These are phyloP conservation scores for Sebastes glaucus DNA, from an alignment of 2,797 vertebrate species.

Conservation along the genomic window DNA sequence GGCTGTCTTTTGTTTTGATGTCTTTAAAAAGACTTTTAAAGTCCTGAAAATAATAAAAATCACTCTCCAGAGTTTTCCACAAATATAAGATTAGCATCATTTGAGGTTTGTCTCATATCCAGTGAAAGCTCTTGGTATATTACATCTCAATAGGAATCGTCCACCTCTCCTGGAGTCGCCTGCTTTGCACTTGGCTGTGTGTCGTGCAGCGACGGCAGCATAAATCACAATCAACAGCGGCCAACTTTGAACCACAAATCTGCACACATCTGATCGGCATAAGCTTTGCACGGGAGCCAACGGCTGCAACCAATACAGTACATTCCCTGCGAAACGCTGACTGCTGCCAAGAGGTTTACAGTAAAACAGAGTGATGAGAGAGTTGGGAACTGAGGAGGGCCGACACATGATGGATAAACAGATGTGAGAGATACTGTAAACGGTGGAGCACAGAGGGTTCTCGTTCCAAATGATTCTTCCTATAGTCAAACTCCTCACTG, in stretches of 20 bases:
- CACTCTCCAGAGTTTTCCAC: not conserved
- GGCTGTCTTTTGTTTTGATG: not conserved
- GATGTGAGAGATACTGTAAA: not conserved
- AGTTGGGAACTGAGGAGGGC: not conserved
- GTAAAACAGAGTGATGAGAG: not conserved
- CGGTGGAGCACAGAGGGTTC: not conserved
- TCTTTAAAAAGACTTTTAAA: not conserved
- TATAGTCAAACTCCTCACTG: no score
- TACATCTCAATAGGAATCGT: not conserved
- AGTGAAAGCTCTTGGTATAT: not conserved
- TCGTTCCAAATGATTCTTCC: not conserved
- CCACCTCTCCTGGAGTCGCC: not conserved
- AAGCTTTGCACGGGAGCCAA: not conserved
- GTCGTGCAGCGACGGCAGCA: not conserved
- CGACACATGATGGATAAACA: not conserved
- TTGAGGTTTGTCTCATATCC: not conserved
- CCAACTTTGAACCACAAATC: conserved; percentile 14
- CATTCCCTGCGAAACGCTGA: not conserved
- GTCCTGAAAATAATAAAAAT: not conserved
- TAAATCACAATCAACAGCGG: conserved; percentile 21
- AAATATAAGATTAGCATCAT: not conserved
- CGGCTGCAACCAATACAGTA: not conserved
- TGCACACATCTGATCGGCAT: conserved; percentile 27
- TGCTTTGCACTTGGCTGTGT: not conserved
- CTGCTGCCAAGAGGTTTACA: conserved; percentile 5